Evolutionary conservation across 1,140 invertebrate species (phyloP).

Genomic region (Ceratina calcarata): DNA sequence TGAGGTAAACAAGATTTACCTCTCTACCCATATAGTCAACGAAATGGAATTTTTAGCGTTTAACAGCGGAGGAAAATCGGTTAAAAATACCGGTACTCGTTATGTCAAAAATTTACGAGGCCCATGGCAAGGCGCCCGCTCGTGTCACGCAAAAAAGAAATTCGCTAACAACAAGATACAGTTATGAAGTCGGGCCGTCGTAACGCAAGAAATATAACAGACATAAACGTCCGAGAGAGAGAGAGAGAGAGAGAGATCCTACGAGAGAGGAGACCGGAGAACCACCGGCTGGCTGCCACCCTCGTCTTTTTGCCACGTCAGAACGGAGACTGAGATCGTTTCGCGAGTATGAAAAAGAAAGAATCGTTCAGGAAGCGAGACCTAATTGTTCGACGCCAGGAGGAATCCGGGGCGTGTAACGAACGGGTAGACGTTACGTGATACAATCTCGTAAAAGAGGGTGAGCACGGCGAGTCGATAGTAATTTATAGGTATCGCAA

Average conservation of each 20-base stretch:
- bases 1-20: no score
- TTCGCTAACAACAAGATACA: constrained; percentile 1
- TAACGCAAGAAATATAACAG: not conserved
- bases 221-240: not conserved
- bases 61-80: no score
- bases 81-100: not conserved
- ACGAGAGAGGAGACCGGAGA: not conserved
- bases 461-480: constrained; percentile 22
- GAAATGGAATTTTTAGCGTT: no score
- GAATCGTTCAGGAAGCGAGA: no score
- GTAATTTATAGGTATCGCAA: constrained; percentile 55
- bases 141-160: not conserved
- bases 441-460: constrained; percentile 40
- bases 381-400: no score
- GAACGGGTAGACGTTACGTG: constrained; percentile 6
- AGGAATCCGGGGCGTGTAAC: not conserved
- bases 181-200: constrained; percentile 23
- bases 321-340: not conserved
- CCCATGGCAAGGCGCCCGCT: not conserved
- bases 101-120: not conserved
- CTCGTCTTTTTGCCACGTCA: not conserved
- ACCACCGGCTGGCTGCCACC: no score
- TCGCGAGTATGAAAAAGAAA: not conserved
- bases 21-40: no score
- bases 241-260: not conserved